A percentile compares a stretch with the other conserved stretches of the same genome.
Conservation (phyloP, 2,888 invertebrate genomes). For the Amiota minor region DNA sequence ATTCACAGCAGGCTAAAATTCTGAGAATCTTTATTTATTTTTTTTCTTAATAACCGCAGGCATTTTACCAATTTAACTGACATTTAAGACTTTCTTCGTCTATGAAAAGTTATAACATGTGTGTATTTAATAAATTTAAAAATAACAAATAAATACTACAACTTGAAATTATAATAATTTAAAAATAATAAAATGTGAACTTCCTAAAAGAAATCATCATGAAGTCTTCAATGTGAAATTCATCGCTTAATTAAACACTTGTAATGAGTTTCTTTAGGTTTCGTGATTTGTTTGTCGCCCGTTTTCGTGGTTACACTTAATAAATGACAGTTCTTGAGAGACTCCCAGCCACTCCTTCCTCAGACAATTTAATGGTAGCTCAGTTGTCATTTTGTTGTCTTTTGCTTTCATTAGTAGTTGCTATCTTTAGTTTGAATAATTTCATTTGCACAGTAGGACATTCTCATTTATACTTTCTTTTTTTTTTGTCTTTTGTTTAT, state of each 20-base stretch:
- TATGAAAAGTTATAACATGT: neutral
- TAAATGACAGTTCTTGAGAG: conserved; percentile 14
- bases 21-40: neutral
- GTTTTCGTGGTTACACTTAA: conserved; percentile 5
- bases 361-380: neutral
- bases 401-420: conserved; percentile 11
- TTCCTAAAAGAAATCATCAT: neutral
- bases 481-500: conserved; percentile 21
- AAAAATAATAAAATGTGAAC: neutral
- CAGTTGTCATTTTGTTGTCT: conserved; percentile 15
- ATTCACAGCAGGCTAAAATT: neutral
- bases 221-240: neutral
- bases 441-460: conserved; percentile 18
- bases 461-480: neutral
- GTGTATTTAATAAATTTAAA: conserved; percentile 49
- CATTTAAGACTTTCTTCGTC: conserved; percentile 2
- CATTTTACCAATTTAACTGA: neutral
- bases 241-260: conserved; percentile 25
- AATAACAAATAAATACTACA: conserved; percentile 44
- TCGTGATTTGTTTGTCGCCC: conserved; percentile 6
- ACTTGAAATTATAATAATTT: conserved; percentile 5
- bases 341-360: neutral
- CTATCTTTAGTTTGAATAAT: conserved; percentile 14
- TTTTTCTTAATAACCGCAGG: conserved; percentile 19
- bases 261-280: conserved; percentile 18